These are phyloP conservation scores for Pangasius sanitwongsei DNA, from an alignment of 2,797 vertebrate species.

Conservation along the genomic window DNA sequence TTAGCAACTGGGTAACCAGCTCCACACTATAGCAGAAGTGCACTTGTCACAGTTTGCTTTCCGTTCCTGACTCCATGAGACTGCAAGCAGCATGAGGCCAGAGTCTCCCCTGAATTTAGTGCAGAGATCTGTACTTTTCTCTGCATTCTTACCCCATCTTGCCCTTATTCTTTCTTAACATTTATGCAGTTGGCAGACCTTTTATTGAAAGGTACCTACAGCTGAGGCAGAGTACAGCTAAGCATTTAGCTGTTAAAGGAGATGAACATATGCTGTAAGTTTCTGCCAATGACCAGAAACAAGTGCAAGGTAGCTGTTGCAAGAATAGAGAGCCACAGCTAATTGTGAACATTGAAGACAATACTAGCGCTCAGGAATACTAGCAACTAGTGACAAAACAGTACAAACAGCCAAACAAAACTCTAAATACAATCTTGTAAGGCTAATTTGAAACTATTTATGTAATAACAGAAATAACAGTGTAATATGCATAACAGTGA, in stretches of 20 bases:
- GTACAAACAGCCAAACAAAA: neutral
- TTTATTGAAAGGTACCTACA: neutral
- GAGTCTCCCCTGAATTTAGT: neutral
- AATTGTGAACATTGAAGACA: neutral
- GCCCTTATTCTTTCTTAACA: neutral
- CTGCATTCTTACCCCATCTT: neutral
- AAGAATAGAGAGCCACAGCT: neutral
- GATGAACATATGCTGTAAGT: neutral
- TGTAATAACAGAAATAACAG: neutral
- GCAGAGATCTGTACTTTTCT: neutral
- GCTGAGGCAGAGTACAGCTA: neutral
- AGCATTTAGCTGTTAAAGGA: neutral
- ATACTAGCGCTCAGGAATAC: neutral
- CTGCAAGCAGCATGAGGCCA: neutral
- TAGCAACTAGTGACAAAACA: neutral
- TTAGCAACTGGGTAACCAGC: conserved; percentile 55
- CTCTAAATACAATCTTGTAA: neutral
- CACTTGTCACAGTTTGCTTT: conserved; percentile 31
- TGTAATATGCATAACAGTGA: neutral
- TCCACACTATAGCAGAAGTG: conserved; percentile 22
- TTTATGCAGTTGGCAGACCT: neutral
- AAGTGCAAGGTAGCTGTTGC: neutral
- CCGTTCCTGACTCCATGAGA: conserved; percentile 11
- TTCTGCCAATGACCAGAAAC: neutral
- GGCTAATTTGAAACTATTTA: neutral